A percentile compares a stretch with the other conserved stretches of the same genome.
Conservation (phyloP, 1,140 invertebrate species). For the Camponotus floridanus region DNA sequence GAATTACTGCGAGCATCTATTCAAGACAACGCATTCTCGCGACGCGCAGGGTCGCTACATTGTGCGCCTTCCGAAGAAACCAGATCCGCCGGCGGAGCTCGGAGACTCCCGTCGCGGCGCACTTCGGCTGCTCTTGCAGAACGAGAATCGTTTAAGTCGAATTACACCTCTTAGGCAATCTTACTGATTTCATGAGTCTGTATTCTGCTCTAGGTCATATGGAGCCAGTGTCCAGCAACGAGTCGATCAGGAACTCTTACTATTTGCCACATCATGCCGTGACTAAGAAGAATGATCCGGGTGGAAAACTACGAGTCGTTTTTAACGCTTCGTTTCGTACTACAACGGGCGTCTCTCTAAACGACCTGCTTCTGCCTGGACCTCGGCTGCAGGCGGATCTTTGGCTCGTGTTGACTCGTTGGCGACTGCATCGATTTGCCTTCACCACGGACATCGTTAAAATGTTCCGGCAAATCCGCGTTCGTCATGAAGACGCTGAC, state of each 20-base stretch:
- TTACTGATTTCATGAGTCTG: too few relatives aligned
- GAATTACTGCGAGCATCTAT: too few relatives aligned
- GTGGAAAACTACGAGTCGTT: background rate
- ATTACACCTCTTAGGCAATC: too few relatives aligned
- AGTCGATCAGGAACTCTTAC: constrained; percentile 39
- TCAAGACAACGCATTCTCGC: too few relatives aligned
- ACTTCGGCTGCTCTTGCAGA: too few relatives aligned
- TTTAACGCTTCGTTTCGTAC: constrained; percentile 21
- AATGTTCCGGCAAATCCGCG: constrained; percentile 25
- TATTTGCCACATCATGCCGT: constrained; percentile 68
- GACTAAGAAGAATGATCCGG: background rate
- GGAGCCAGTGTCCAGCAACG: background rate
- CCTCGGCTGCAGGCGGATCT: background rate
- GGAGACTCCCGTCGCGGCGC: too few relatives aligned
- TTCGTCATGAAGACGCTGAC: background rate
- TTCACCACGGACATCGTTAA: constrained; percentile 41
- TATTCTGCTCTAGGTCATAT: constrained; percentile 47
- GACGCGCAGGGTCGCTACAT: too few relatives aligned
- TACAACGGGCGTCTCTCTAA: background rate
- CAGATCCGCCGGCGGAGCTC: too few relatives aligned
- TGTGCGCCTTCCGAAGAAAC: too few relatives aligned
- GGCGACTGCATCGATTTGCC: constrained; percentile 13
- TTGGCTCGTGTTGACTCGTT: background rate
- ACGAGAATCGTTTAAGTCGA: too few relatives aligned
- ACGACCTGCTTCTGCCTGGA: background rate